A percentile compares a stretch with the other conserved stretches of the same genome.
phyloP scores from a whole-genome alignment of 1,140 invertebrate genomes.

The Saccostrea cuccullata region DNA sequence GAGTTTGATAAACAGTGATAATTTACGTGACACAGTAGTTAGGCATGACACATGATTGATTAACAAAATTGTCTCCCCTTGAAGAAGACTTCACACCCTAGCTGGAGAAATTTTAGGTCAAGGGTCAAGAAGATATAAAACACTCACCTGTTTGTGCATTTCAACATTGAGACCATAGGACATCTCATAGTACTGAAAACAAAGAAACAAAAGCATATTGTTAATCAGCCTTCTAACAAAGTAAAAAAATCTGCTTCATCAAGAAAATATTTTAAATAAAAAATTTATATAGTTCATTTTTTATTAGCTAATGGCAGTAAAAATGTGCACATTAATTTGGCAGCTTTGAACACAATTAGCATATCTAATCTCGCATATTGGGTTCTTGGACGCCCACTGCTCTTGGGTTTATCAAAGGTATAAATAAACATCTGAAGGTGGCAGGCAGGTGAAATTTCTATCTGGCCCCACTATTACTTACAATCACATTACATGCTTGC shows the following conservation, averaged over 20 bases:
- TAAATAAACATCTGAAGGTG: constrained; percentile 33
- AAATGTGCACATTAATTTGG: constrained; percentile 28
- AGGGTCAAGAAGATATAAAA: background rate
- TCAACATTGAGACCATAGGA: constrained; percentile 99
- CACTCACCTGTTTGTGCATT: constrained; percentile 98
- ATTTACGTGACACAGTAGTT: constrained; percentile 24
- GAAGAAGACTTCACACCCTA: constrained; percentile 24
- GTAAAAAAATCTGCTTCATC: background rate
- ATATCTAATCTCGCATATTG: constrained; percentile 25
- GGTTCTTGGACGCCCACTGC: constrained; percentile 13
- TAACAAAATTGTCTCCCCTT: constrained; percentile 10
- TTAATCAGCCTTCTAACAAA: background rate
- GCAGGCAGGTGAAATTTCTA: constrained; percentile 4
- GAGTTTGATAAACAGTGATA: constrained; percentile 21
- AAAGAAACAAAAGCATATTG: constrained; percentile 64
- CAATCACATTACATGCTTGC: constrained; percentile 15
- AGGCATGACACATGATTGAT: constrained; percentile 15
- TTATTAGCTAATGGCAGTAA: background rate
- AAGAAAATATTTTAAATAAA: background rate
- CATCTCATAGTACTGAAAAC: constrained; percentile 99
- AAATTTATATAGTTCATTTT: constrained; percentile 33
- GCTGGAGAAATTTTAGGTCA: constrained; percentile 5
- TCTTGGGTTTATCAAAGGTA: constrained; percentile 25
- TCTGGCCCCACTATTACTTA: background rate
- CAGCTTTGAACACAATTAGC: constrained; percentile 14